Percentiles rank a stretch among this genome's conserved stretches.
These are phyloP conservation scores for Drosophila albomicans DNA, from an alignment of 1,140 invertebrate genomes.

Conservation along the genomic window DNA sequence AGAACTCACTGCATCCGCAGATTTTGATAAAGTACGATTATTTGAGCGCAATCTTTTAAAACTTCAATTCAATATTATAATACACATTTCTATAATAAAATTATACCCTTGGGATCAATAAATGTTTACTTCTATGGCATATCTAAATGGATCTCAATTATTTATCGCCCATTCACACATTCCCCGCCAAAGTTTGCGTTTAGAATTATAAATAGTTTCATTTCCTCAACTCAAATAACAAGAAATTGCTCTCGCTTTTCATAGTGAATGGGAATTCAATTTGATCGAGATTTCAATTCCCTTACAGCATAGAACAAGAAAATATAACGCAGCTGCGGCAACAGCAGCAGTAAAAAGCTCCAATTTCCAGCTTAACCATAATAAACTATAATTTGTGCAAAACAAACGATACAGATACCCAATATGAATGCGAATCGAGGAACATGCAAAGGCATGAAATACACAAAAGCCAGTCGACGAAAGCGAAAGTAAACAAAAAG, in stretches of 20 bases:
- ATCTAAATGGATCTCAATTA: neutral
- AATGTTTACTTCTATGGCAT: neutral
- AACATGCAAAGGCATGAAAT: neutral
- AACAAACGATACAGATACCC: constrained; percentile 29
- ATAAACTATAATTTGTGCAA: constrained; percentile 69
- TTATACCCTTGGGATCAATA: no score
- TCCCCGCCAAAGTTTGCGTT: neutral
- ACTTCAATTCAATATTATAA: neutral
- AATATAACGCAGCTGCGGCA: constrained; percentile 52
- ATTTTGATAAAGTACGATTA: neutral
- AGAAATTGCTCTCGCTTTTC: constrained; percentile 1
- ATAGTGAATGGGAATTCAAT: constrained; percentile 4
- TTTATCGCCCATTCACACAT: neutral
- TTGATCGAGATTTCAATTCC: constrained; percentile 32
- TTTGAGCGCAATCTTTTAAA: no score
- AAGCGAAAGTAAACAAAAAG: constrained; percentile 63
- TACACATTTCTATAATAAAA: neutral
- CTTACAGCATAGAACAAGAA: constrained; percentile 26
- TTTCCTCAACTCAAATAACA: constrained; percentile 4
- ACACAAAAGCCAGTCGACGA: constrained; percentile 31
- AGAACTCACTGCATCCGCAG: no score
- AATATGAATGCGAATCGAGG: constrained; percentile 20
- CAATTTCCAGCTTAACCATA: constrained; percentile 61
- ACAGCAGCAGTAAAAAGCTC: constrained; percentile 52
- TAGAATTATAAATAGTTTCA: constrained; percentile 1